Conservation (phyloP, 2,888 invertebrate genomes). For the Aethes cnicana region DNA sequence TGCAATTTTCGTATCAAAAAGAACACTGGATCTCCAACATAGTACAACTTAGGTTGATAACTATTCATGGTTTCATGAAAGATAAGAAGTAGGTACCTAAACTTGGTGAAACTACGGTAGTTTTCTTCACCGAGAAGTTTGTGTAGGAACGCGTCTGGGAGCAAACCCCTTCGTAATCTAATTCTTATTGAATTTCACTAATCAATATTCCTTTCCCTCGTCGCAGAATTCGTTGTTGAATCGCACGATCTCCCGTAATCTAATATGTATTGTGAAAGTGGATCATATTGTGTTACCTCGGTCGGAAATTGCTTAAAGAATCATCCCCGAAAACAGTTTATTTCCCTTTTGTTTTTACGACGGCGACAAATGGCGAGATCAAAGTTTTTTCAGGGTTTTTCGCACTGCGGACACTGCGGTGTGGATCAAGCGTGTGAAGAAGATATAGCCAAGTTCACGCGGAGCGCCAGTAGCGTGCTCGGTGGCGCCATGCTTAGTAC, state of each 20-base stretch:
- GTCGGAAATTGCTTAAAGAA: conserved; percentile 6
- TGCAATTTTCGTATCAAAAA: too few relatives aligned
- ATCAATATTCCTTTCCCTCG: not conserved
- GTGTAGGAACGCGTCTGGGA: too few relatives aligned
- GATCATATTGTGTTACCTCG: conserved; percentile 3
- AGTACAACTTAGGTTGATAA: too few relatives aligned
- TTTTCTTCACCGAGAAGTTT: too few relatives aligned
- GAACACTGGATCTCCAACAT: too few relatives aligned
- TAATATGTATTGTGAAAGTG: conserved; percentile 13
- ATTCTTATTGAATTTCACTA: too few relatives aligned
- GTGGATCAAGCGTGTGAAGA: conserved; percentile 7
- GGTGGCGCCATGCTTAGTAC: not conserved
- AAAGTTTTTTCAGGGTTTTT: conserved; percentile 28
- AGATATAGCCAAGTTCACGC: conserved; percentile 12
- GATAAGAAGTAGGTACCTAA: too few relatives aligned
- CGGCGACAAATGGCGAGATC: conserved; percentile 14
- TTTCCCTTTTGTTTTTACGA: conserved; percentile 16
- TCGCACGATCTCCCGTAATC: conserved; percentile 6
- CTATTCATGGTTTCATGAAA: too few relatives aligned
- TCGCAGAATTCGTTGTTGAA: not conserved
- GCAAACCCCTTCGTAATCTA: too few relatives aligned
- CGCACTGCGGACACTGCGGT: conserved; percentile 22
- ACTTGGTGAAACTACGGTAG: too few relatives aligned
- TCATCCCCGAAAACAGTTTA: conserved; percentile 14
- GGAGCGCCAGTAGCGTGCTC: conserved; percentile 5